phyloP scores from a whole-genome alignment of 2,797 vertebrate genomes.

The Siniperca undulata region DNA sequence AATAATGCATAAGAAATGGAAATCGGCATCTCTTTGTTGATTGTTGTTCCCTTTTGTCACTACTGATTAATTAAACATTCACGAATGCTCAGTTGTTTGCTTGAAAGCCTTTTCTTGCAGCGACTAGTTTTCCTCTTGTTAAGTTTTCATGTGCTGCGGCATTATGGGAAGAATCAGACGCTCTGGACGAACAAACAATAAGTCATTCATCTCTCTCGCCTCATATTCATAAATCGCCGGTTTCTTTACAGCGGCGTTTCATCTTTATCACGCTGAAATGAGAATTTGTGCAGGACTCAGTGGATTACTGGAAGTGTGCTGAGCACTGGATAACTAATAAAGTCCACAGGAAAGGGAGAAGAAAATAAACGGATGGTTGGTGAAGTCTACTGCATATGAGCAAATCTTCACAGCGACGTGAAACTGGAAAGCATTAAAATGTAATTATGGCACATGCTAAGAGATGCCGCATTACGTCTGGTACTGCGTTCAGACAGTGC shows the following conservation, averaged over 20 bases:
- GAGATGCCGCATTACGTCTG: slow-evolving; percentile 23
- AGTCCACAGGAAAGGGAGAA: slow-evolving; percentile 51
- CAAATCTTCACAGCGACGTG: slow-evolving; percentile 37
- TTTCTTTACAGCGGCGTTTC: slow-evolving; percentile 59
- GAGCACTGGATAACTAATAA: slow-evolving; percentile 67
- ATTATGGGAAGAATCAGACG: slow-evolving; percentile 70
- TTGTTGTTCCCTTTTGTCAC: slow-evolving; percentile 87
- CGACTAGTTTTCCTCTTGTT: slow-evolving; percentile 79
- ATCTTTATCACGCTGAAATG: slow-evolving; percentile 65
- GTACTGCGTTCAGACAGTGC: slow-evolving; percentile 30
- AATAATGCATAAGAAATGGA: slow-evolving; percentile 81
- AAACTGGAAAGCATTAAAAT: slow-evolving; percentile 58
- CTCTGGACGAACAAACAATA: slow-evolving; percentile 78
- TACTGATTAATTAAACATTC: slow-evolving; percentile 90
- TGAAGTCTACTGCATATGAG: slow-evolving; percentile 43
- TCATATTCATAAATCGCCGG: slow-evolving; percentile 73
- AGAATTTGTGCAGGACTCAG: slow-evolving; percentile 56
- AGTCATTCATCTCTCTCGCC: slow-evolving; percentile 68
- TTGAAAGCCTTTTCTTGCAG: slow-evolving; percentile 80
- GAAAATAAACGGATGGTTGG: slow-evolving; percentile 51
- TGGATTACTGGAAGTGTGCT: slow-evolving; percentile 61
- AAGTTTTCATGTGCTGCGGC: slow-evolving; percentile 81
- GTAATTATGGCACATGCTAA: slow-evolving; percentile 59
- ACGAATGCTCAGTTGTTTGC: slow-evolving; percentile 80
- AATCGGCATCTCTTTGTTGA: slow-evolving; percentile 84